Percentiles rank a stretch among this genome's conserved stretches.
Evolutionary conservation across 1,140 invertebrate species (phyloP).

Genomic region (Ridgeia piscesae): DNA sequence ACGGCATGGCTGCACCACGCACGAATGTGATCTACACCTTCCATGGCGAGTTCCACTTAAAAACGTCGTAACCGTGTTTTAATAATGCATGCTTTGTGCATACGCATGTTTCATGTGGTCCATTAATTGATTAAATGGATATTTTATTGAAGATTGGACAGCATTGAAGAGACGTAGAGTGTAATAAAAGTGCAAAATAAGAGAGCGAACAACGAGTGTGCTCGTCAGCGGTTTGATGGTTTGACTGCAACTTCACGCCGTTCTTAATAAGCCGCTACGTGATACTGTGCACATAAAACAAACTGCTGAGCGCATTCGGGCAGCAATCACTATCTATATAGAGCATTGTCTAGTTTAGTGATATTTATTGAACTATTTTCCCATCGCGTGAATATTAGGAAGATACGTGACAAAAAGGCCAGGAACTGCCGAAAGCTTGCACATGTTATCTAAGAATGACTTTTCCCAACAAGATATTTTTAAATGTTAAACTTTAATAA

Average conservation of each 20-base stretch:
- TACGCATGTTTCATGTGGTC: background rate
- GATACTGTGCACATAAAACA: background rate
- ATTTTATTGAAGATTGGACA: background rate
- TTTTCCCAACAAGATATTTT: too few species aligned
- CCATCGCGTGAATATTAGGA: background rate
- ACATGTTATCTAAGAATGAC: too few species aligned
- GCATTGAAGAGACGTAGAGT: background rate
- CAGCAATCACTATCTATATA: background rate
- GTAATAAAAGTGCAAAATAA: background rate
- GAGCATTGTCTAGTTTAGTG: background rate
- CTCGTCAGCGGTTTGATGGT: background rate
- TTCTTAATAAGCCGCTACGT: background rate
- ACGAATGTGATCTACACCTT: background rate
- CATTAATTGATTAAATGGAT: background rate
- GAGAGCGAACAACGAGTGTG: background rate
- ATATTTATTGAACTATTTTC: background rate
- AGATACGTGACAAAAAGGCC: too few species aligned
- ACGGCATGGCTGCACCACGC: too few species aligned
- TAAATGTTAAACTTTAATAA: too few species aligned
- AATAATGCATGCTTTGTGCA: background rate
- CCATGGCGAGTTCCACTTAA: background rate
- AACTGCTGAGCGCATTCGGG: background rate
- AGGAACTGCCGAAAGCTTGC: too few species aligned
- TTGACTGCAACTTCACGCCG: too few species aligned
- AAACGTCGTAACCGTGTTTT: background rate